Conservation (phyloP, 2,888 invertebrate genomes). For the Callinectes sapidus region DNA sequence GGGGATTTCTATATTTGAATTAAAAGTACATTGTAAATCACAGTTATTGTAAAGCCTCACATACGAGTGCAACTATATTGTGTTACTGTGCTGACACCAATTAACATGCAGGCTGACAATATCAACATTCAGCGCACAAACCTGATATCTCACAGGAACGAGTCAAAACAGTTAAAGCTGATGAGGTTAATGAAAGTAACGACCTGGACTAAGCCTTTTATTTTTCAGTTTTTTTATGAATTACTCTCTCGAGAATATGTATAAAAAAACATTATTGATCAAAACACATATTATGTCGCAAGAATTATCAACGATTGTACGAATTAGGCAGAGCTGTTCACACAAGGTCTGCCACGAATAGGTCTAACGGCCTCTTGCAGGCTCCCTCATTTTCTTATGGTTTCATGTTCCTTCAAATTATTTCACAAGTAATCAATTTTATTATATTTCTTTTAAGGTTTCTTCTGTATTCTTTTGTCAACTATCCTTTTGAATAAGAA, state of each 20-base stretch:
- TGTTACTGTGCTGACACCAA: neutral
- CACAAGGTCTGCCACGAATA: too few relatives aligned
- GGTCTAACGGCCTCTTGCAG: too few relatives aligned
- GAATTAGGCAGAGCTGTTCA: too few relatives aligned
- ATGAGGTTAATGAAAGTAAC: neutral
- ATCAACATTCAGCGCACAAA: neutral
- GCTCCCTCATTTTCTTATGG: too few relatives aligned
- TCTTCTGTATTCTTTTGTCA: too few relatives aligned
- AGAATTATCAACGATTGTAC: too few relatives aligned
- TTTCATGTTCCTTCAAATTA: too few relatives aligned
- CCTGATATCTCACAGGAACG: neutral
- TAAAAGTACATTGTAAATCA: neutral
- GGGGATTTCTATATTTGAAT: neutral
- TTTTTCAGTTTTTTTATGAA: neutral
- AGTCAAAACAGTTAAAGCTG: neutral
- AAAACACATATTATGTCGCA: neutral
- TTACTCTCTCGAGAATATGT: neutral
- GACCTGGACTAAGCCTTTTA: neutral
- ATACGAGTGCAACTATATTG: neutral
- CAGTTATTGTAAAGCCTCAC: neutral
- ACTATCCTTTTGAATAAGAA: neutral
- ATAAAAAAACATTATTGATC: neutral
- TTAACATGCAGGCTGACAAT: neutral
- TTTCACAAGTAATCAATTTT: too few relatives aligned
- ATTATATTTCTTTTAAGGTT: too few relatives aligned